phyloP scores from a whole-genome alignment of 2,113 vertebrate species.

The Gadus chalcogrammus region DNA sequence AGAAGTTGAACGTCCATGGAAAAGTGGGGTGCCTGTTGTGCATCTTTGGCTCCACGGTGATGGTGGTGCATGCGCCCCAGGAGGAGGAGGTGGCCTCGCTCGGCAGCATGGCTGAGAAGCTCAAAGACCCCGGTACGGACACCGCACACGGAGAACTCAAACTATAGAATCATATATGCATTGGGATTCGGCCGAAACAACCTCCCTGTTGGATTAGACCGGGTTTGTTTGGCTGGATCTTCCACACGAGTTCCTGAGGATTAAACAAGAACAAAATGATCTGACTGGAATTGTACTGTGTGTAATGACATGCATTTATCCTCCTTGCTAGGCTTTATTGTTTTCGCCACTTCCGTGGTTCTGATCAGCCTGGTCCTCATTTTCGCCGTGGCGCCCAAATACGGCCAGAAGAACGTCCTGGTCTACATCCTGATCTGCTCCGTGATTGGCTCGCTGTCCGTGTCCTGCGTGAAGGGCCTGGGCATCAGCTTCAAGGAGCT shows the following conservation, averaged over 20 bases:
- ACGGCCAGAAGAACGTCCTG: conserved; percentile 80
- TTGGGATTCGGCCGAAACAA: too few relatives aligned
- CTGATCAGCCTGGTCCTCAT: conserved; percentile 77
- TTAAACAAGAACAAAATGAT: too few relatives aligned
- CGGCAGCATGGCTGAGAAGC: conserved; percentile 79
- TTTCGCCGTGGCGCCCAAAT: conserved; percentile 75
- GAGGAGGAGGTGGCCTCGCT: conserved; percentile 79
- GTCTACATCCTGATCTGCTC: conserved; percentile 83
- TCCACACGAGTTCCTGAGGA: too few relatives aligned
- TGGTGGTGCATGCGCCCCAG: conserved; percentile 83
- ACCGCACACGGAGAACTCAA: too few relatives aligned
- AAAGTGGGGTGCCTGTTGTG: conserved; percentile 81
- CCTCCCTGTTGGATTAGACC: too few relatives aligned
- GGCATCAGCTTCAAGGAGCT: conserved; percentile 80
- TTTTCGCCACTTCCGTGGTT: conserved; percentile 77
- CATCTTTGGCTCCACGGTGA: conserved; percentile 79
- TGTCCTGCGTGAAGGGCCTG: conserved; percentile 81
- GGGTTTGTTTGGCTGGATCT: too few relatives aligned
- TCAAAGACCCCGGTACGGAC: conserved; percentile 79
- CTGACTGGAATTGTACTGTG: too few relatives aligned
- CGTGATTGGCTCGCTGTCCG: conserved; percentile 78
- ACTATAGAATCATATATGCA: too few relatives aligned
- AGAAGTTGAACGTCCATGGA: conserved; percentile 78
- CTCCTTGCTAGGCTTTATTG: conserved; percentile 74
- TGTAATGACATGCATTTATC: conserved; percentile 12